Base-by-base conservation (phyloP, 2,888 invertebrate species). In the Pyrrhia umbra region DNA sequence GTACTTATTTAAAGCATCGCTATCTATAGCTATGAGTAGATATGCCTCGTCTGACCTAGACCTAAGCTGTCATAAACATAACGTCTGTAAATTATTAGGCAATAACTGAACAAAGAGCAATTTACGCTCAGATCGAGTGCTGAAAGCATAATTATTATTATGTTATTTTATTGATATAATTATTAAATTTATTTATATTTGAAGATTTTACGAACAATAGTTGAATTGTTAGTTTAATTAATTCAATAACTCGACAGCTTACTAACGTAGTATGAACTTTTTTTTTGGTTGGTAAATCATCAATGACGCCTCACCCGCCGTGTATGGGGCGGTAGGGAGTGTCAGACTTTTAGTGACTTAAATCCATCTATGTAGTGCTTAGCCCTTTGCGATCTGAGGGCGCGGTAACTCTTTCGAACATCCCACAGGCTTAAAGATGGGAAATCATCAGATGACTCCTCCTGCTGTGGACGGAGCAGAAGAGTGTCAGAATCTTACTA, bases 61-160 rank as follows among this genome's bases (percentile, higher is more conserved):
- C 37, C 13, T 3, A 37, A 9, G 2, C 0, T 15, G 18, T 34
- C 1, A 15, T 15, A 18, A 58, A 27, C 18, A 45, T 39, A 39
- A 59, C 58, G 45, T 46, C 18, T 46, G 8, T 30, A 40, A 46
- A n/a, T 13, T 42, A 69, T 15, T 47, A 34, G 10, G 13, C 16
- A 69, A 30, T 46, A 59, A 18, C 23, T 39, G 8, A 46, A 59
- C 20, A 46, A n/a, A 13, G 2, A 16, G 23, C 10, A 59, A 45
- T 40, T 47, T 42, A 60, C 16, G 16, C 18, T 4, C 3, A 60
- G 23, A 45, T 15, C 16, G 3, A 9, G 5, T 21, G 10, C 46
- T n/a, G 16, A 20, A 10, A n/a, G 21, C n/a, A n/a, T 40, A 46
- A 16, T 46, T 4, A 25, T 47, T 4, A 30, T 30, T 30, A n/a